Conservation (phyloP, 2,113 vertebrate species). For the Petrocephalus microphthalmus region DNA sequence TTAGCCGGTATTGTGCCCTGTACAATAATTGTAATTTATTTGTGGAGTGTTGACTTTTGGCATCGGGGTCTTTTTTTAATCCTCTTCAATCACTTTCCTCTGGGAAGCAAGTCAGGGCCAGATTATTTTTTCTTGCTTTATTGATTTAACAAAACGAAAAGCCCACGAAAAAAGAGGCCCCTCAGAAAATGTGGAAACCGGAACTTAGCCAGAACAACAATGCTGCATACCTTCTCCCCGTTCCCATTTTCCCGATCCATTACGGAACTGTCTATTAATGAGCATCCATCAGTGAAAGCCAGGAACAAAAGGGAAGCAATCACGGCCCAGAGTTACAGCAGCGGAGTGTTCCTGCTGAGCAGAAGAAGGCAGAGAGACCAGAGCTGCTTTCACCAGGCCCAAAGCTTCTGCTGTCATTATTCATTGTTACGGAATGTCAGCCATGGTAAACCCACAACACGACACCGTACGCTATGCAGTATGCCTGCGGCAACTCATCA, state of each 20-base stretch:
- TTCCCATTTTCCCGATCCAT: neutral
- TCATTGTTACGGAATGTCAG: neutral
- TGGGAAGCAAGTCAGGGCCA: constrained; percentile 6
- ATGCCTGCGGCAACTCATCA: neutral
- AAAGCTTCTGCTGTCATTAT: neutral
- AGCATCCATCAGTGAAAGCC: neutral
- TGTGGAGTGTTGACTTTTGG: constrained; percentile 29
- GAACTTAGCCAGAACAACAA: constrained; percentile 29
- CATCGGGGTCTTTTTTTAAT: constrained; percentile 10
- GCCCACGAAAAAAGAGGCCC: constrained; percentile 28
- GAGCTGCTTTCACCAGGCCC: neutral
- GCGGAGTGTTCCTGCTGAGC: neutral
- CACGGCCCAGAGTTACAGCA: neutral
- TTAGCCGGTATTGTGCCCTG: neutral
- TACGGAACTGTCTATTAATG: neutral
- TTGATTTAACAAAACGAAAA: constrained; percentile 34
- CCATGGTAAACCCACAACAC: neutral
- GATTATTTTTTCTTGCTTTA: constrained; percentile 39
- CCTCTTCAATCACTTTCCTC: constrained; percentile 34
- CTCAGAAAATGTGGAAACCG: constrained; percentile 21
- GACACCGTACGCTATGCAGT: neutral
- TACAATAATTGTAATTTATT: constrained; percentile 25
- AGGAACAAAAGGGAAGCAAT: neutral
- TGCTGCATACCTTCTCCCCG: neutral
- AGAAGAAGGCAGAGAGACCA: neutral